Conservation (phyloP, 2,113 vertebrate genomes). For the Sminthopsis crassicaudata region DNA sequence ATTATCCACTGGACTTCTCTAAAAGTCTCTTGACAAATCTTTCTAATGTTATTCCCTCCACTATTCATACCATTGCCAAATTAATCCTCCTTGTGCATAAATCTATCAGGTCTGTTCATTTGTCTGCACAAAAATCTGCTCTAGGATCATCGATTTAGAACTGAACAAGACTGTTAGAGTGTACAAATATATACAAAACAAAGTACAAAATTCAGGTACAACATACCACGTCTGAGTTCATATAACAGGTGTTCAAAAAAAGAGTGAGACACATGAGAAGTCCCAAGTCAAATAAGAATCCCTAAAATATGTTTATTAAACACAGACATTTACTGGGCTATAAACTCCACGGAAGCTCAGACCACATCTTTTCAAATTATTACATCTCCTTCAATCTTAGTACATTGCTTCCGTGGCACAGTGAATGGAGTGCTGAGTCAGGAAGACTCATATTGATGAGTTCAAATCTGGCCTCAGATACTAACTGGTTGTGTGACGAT, state of each 20-base stretch:
- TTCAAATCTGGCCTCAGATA: not conserved
- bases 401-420: no score
- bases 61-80: not conserved
- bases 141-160: not conserved
- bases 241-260: not conserved
- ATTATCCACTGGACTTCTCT: not conserved
- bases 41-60: not conserved
- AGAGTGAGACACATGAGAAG: not conserved
- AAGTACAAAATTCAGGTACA: not conserved
- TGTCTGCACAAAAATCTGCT: not conserved
- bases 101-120: not conserved
- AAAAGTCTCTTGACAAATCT: not conserved
- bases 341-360: not conserved
- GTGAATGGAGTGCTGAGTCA: not conserved
- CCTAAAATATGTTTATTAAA: not conserved
- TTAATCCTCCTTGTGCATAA: not conserved
- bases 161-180: not conserved
- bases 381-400: not conserved
- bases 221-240: not conserved
- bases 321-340: not conserved
- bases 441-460: not conserved
- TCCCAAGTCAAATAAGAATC: not conserved
- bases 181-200: not conserved
- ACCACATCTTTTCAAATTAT: not conserved
- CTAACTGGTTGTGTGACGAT: not conserved